Conservation (phyloP, 2,797 vertebrate species). For the Potorous gilbertii region DNA sequence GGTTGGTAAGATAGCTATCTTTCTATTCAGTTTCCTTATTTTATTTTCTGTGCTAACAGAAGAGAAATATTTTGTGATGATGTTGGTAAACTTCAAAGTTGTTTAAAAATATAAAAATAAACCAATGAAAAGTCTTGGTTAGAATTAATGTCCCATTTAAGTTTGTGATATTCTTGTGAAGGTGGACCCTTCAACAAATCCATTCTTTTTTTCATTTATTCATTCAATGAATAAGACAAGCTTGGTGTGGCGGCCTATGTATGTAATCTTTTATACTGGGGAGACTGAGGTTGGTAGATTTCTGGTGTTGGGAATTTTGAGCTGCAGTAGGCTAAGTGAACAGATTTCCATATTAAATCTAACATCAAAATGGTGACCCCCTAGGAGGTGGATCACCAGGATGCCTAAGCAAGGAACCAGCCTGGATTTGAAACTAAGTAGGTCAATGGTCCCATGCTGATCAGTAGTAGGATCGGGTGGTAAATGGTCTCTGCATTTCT, state of each 20-base stretch:
- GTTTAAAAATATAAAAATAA: background rate
- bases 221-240: background rate
- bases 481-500: background rate
- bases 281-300: background rate
- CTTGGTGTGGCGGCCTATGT: background rate
- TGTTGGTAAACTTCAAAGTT: background rate
- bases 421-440: background rate
- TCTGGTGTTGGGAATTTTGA: background rate
- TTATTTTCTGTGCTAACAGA: background rate
- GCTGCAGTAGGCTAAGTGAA: background rate
- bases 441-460: background rate
- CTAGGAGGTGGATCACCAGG: background rate
- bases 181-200: background rate
- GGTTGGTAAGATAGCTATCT: background rate
- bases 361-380: no score
- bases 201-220: background rate
- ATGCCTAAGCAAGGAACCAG: background rate
- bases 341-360: background rate
- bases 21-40: background rate
- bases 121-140: background rate
- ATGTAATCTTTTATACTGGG: background rate
- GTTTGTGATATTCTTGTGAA: background rate
- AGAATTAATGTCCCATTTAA: no score
- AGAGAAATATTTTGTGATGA: background rate
- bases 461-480: background rate